Conservation (phyloP, 2,113 vertebrate species). For the Setophaga kirtlandii region DNA sequence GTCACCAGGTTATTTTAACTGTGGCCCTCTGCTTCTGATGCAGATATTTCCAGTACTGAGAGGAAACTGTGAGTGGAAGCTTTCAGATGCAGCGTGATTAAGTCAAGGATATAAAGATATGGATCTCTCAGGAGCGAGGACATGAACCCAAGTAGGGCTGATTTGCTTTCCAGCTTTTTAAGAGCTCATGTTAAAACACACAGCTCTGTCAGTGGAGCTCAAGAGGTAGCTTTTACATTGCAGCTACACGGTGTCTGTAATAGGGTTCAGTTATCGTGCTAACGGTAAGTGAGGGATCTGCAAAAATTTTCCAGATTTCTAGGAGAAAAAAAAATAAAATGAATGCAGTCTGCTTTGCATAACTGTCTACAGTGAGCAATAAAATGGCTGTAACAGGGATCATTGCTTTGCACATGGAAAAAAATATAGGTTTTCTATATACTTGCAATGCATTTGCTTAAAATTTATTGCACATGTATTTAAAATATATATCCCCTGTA, state of each 20-base stretch:
- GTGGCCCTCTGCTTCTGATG: neutral
- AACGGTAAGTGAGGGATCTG: slow-evolving; percentile 45
- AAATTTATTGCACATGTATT: slow-evolving; percentile 44
- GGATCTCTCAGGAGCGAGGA: slow-evolving; percentile 26
- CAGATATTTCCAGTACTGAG: slow-evolving; percentile 1
- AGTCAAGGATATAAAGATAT: neutral
- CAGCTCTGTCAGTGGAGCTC: neutral
- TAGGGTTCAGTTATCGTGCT: slow-evolving; percentile 41
- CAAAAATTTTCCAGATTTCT: slow-evolving; percentile 46
- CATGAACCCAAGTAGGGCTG: neutral
- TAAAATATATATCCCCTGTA: slow-evolving; percentile 36
- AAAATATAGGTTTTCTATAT: slow-evolving; percentile 55
- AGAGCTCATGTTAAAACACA: neutral
- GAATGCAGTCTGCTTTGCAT: slow-evolving; percentile 47
- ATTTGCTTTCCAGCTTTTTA: slow-evolving; percentile 39
- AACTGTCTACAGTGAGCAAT: slow-evolving; percentile 61
- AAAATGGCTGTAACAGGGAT: slow-evolving; percentile 63
- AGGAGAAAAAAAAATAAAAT: slow-evolving; percentile 51
- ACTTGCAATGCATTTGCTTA: slow-evolving; percentile 29
- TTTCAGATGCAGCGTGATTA: neutral
- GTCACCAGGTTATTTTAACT: neutral
- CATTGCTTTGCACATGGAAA: slow-evolving; percentile 60
- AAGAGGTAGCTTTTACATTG: slow-evolving; percentile 21
- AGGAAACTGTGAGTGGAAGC: neutral
- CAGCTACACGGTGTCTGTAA: neutral